These are phyloP conservation scores for Carapus acus DNA, from an alignment of 2,797 vertebrate species.

Conservation along the genomic window DNA sequence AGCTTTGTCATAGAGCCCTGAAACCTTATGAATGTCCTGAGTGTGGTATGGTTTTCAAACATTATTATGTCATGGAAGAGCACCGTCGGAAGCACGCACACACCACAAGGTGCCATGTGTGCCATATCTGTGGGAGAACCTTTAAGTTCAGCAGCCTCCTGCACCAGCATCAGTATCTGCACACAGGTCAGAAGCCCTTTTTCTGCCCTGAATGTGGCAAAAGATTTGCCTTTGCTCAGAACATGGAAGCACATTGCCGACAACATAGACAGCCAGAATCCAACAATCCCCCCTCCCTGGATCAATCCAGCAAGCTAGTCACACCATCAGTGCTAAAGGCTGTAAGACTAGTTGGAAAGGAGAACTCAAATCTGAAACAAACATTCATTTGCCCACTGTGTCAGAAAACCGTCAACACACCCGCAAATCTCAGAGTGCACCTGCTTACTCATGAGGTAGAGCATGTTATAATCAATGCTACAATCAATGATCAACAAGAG, in stretches of 20 bases:
- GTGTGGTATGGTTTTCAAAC: constrained; percentile 75
- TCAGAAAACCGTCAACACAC: constrained; percentile 54
- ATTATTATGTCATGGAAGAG: constrained; percentile 76
- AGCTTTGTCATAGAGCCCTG: constrained; percentile 69
- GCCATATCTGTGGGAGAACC: constrained; percentile 71
- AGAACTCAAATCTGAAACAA: constrained; percentile 57
- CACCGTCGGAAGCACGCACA: constrained; percentile 72
- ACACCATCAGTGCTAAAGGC: constrained; percentile 28
- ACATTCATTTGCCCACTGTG: constrained; percentile 72
- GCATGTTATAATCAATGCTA: constrained; percentile 60
- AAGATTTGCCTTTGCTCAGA: constrained; percentile 75
- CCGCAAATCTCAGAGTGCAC: constrained; percentile 69
- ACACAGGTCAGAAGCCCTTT: constrained; percentile 77
- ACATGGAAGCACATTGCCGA: constrained; percentile 76
- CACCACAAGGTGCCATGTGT: constrained; percentile 58
- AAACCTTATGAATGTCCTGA: constrained; percentile 77
- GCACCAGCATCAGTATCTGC: constrained; percentile 77
- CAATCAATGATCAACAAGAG: constrained; percentile 31
- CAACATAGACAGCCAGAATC: constrained; percentile 64
- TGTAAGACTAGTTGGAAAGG: constrained; percentile 50
- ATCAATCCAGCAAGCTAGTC: constrained; percentile 35
- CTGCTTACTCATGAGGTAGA: constrained; percentile 74
- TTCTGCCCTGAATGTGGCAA: constrained; percentile 74
- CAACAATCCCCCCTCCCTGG: constrained; percentile 17
- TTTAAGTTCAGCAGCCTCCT: constrained; percentile 76